Conservation (phyloP, 2,888 invertebrate genomes). For the Ornithoptera alexandrae region DNA sequence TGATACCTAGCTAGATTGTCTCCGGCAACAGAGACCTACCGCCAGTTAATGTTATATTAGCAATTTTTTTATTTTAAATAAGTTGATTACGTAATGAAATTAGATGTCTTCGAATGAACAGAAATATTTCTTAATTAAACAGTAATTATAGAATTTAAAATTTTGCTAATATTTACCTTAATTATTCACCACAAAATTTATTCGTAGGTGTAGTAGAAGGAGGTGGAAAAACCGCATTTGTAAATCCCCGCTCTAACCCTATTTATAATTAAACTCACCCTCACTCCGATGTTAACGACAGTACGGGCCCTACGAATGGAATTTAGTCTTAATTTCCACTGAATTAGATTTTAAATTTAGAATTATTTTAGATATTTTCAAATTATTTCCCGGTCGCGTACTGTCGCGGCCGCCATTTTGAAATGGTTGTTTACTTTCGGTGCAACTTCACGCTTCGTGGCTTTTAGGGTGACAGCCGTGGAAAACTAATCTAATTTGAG, state of each 20-base stretch:
- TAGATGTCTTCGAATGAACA: too few relatives aligned
- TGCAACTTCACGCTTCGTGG: conserved; percentile 55
- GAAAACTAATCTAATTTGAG: conserved; percentile 66
- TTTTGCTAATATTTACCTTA: not conserved
- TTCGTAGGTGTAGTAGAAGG: conserved; percentile 2
- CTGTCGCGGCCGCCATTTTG: conserved; percentile 57
- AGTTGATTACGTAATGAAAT: too few relatives aligned
- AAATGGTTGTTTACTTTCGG: conserved; percentile 54
- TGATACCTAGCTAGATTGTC: too few relatives aligned
- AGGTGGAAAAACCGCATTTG: conserved; percentile 6
- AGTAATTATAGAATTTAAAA: not conserved
- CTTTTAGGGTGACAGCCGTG: conserved; percentile 47
- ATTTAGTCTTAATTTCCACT: conserved; percentile 17
- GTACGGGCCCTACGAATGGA: not conserved
- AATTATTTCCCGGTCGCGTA: conserved; percentile 8
- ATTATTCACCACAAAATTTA: not conserved
- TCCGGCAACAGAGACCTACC: too few relatives aligned
- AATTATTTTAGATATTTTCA: conserved; percentile 2
- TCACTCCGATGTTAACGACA: conserved; percentile 23
- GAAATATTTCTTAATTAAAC: not conserved
- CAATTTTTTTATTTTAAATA: too few relatives aligned
- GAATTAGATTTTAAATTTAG: conserved; percentile 23
- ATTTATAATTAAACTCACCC: conserved; percentile 27
- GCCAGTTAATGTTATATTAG: too few relatives aligned
- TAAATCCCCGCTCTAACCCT: conserved; percentile 13